Percentiles rank a stretch among this genome's conserved stretches.
Conservation (phyloP, 2,113 vertebrate genomes). For the Cavia porcellus region DNA sequence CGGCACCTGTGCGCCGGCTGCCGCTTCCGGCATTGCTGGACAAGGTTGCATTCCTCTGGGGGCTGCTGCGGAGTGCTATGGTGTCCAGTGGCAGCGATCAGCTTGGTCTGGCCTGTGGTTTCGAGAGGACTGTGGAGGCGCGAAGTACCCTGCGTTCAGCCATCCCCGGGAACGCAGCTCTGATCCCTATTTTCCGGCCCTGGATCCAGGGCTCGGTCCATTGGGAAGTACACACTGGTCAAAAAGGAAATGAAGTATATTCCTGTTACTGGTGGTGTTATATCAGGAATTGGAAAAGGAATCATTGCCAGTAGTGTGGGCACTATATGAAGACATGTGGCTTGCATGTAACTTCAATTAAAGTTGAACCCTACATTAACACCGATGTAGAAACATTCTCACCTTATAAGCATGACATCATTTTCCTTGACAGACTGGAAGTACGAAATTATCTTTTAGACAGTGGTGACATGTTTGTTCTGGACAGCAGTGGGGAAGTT, state of each 20-base stretch:
- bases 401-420: constrained; percentile 92
- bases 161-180: too few species aligned
- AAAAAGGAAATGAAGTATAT: constrained; percentile 95
- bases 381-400: constrained; percentile 98
- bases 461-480: constrained; percentile 95
- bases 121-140: too few species aligned
- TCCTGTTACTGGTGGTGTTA: constrained; percentile 98
- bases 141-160: too few species aligned
- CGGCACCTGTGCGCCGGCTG: too few species aligned
- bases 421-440: constrained; percentile 2
- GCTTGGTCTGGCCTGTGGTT: too few species aligned
- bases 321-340: constrained; percentile 98
- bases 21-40: too few species aligned
- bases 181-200: too few species aligned
- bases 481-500: constrained; percentile 98
- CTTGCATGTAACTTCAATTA: constrained; percentile 96
- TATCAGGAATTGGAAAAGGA: constrained; percentile 98
- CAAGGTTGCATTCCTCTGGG: too few species aligned
- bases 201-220: too few species aligned
- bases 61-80: too few species aligned
- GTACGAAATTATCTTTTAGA: not conserved
- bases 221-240: constrained; percentile 29
- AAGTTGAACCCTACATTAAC: constrained; percentile 99
- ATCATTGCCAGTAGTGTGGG: constrained; percentile 98
- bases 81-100: too few species aligned